A percentile compares a stretch with the other conserved stretches of the same genome.
Evolutionary conservation across 2,113 vertebrate genomes (phyloP).

Genomic region (Scalopus aquaticus): DNA sequence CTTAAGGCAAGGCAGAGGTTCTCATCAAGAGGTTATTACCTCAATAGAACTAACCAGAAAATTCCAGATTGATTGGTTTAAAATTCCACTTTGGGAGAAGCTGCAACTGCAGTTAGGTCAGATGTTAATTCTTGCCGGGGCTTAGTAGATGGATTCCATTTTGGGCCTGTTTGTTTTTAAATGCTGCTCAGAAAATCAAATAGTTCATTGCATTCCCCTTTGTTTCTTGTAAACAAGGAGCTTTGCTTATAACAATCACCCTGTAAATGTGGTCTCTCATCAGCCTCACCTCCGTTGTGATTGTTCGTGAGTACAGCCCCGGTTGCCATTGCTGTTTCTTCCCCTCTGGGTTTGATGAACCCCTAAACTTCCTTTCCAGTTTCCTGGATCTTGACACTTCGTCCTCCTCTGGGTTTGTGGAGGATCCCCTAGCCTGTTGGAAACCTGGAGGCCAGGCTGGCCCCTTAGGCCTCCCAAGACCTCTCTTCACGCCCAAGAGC

Average conservation of each 20-base stretch:
- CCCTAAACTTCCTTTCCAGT: background rate
- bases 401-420: background rate
- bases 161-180: no score
- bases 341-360: background rate
- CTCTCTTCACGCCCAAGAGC: background rate
- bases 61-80: no score
- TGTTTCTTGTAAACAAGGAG: background rate
- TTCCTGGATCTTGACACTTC: background rate
- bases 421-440: background rate
- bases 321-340: background rate
- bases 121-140: no score
- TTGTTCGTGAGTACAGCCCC: background rate
- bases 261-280: background rate
- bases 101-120: no score
- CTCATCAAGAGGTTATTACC: no score
- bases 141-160: no score
- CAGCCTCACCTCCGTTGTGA: accelerated
- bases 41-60: no score
- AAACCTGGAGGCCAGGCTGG: no score
- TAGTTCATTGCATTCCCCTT: accelerated
- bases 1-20: no score
- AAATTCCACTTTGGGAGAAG: no score
- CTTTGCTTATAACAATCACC: background rate
- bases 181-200: background rate
- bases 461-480: background rate